These are phyloP conservation scores for Girardinichthys multiradiatus DNA, from an alignment of 2,113 vertebrate species.

Conservation along the genomic window DNA sequence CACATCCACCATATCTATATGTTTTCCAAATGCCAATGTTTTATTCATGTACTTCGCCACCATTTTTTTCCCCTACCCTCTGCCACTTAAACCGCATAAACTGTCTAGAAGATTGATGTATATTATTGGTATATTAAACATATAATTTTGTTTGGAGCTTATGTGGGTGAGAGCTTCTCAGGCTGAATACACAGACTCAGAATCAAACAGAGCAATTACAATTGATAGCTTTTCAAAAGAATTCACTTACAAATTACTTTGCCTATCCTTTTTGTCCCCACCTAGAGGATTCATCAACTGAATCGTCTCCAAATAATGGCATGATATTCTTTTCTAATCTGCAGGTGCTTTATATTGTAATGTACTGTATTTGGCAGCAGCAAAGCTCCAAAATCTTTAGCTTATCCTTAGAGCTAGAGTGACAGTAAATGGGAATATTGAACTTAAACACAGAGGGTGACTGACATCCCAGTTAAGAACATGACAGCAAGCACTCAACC, in stretches of 20 bases:
- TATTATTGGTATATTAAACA: constrained; percentile 67
- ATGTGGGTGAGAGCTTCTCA: constrained; percentile 58
- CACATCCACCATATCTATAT: constrained; percentile 72
- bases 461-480: constrained; percentile 61
- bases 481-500: constrained; percentile 57
- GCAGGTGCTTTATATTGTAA: constrained; percentile 4
- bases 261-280: constrained; percentile 13
- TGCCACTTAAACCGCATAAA: constrained; percentile 71
- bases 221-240: constrained; percentile 53
- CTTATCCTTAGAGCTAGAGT: constrained; percentile 31
- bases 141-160: constrained; percentile 68
- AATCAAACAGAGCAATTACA: constrained; percentile 59
- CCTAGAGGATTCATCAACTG: constrained; percentile 9
- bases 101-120: constrained; percentile 70
- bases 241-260: constrained; percentile 45
- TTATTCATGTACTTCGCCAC: constrained; percentile 76
- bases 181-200: constrained; percentile 49
- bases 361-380: constrained; percentile 21
- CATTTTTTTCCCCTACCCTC: constrained; percentile 74
- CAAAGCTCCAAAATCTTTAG: constrained; percentile 13
- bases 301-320: constrained; percentile 31
- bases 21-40: constrained; percentile 77
- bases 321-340: background rate
- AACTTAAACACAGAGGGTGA: constrained; percentile 47
- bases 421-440: constrained; percentile 29